Conservation (phyloP, 2,113 vertebrate genomes). For the Colossoma macropomum region DNA sequence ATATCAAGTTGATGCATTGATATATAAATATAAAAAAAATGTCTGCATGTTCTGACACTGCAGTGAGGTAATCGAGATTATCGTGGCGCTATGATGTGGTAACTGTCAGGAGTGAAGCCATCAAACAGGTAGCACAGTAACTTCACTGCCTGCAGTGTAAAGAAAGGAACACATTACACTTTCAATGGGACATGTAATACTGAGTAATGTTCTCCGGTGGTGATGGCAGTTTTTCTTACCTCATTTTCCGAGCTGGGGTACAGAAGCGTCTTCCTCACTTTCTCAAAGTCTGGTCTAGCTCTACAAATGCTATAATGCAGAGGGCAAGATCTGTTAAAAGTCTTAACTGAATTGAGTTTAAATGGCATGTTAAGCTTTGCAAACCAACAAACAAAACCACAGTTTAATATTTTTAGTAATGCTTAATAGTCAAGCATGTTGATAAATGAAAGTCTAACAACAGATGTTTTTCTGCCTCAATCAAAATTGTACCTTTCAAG, state of each 20-base stretch:
- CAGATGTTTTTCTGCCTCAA: too few relatives aligned
- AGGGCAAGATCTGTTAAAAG: background rate
- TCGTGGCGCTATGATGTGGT: slow-evolving; percentile 47
- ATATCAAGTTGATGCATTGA: too few relatives aligned
- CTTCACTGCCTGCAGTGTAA: slow-evolving; percentile 66
- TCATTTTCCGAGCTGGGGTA: slow-evolving; percentile 69
- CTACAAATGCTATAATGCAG: slow-evolving; percentile 57
- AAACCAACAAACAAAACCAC: too few relatives aligned
- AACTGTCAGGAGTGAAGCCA: slow-evolving; percentile 67
- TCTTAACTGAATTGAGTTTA: background rate
- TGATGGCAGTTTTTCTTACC: slow-evolving; percentile 59
- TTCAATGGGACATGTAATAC: background rate
- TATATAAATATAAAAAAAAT: background rate
- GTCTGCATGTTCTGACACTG: background rate
- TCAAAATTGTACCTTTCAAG: slow-evolving; percentile 69
- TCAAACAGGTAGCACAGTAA: slow-evolving; percentile 75
- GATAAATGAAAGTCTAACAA: too few relatives aligned
- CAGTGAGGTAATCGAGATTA: background rate
- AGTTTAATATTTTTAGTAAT: too few relatives aligned
- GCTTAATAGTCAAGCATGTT: too few relatives aligned
- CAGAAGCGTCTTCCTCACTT: slow-evolving; percentile 60
- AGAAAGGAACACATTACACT: background rate
- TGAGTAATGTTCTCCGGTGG: background rate
- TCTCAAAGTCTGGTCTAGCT: slow-evolving; percentile 58
- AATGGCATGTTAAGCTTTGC: background rate